A percentile compares a stretch with the other conserved stretches of the same genome.
Conservation (phyloP, 2,113 vertebrate genomes). For the Cinclus mexicanus region DNA sequence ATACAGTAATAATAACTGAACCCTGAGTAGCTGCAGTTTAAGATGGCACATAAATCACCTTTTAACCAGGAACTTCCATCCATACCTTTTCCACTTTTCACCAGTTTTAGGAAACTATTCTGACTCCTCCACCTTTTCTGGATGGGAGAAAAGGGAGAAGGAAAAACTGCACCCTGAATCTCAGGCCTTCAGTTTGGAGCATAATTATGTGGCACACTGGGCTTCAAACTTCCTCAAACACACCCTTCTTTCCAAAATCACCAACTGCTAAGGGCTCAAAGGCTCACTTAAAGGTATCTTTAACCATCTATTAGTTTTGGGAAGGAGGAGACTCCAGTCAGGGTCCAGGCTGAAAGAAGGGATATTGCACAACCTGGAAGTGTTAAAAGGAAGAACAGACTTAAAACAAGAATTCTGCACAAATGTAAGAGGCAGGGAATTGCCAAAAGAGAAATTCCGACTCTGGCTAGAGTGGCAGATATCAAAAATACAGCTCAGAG, state of each 20-base stretch:
- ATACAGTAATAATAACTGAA: not conserved
- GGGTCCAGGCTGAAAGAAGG: not conserved
- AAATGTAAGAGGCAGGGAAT: not conserved
- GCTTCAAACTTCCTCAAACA: not conserved
- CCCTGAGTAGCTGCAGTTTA: not conserved
- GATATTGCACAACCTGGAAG: not conserved
- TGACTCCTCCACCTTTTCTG: not conserved
- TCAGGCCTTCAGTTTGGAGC: not conserved
- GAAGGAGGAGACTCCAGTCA: not conserved
- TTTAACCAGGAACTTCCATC: not conserved
- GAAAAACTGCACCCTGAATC: not conserved
- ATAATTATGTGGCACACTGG: not conserved
- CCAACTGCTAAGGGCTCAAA: not conserved
- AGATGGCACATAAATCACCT: not conserved
- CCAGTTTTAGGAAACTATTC: not conserved
- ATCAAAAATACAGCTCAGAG: not conserved
- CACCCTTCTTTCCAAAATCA: not conserved
- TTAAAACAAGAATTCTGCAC: not conserved
- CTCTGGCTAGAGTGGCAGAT: not conserved
- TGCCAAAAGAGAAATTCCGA: not conserved
- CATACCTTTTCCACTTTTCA: not conserved
- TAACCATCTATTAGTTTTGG: not conserved
- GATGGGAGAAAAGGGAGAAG: not conserved
- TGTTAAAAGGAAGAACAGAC: not conserved
- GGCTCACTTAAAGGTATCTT: not conserved